A percentile compares a stretch with the other conserved stretches of the same genome.
These are phyloP conservation scores for Phocides pigmalion DNA, from an alignment of 1,140 invertebrate genomes.

Conservation along the genomic window DNA sequence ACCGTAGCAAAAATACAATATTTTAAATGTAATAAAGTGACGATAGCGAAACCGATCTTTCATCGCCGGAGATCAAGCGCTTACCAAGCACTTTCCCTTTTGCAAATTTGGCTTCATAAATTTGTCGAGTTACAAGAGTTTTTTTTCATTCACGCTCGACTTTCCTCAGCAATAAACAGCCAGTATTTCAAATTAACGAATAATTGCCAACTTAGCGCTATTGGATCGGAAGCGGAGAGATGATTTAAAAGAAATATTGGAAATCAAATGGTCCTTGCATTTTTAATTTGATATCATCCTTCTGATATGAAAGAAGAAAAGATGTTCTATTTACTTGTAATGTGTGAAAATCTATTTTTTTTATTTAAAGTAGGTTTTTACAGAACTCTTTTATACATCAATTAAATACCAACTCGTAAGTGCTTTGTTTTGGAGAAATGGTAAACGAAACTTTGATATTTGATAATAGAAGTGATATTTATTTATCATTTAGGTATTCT, in stretches of 20 bases:
- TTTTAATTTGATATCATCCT: neutral
- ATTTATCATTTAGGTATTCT: too few relatives aligned
- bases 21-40: too few relatives aligned
- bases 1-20: too few relatives aligned
- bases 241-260: neutral
- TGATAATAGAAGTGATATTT: too few relatives aligned
- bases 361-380: too few relatives aligned
- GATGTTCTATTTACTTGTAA: too few relatives aligned
- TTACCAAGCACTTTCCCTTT: neutral
- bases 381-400: too few relatives aligned
- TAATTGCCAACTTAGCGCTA: constrained; percentile 1
- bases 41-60: neutral
- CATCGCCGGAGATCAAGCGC: neutral
- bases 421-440: too few relatives aligned
- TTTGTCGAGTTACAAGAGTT: neutral
- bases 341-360: too few relatives aligned
- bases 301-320: too few relatives aligned
- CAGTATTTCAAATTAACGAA: constrained; percentile 18
- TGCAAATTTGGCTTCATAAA: neutral
- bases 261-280: neutral
- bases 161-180: constrained; percentile 2
- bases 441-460: too few relatives aligned
- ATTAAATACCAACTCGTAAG: too few relatives aligned
- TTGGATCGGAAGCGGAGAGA: neutral
- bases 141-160: neutral